These are phyloP conservation scores for Stegana nigrithorax DNA, from an alignment of 2,888 invertebrate species.

Conservation along the genomic window DNA sequence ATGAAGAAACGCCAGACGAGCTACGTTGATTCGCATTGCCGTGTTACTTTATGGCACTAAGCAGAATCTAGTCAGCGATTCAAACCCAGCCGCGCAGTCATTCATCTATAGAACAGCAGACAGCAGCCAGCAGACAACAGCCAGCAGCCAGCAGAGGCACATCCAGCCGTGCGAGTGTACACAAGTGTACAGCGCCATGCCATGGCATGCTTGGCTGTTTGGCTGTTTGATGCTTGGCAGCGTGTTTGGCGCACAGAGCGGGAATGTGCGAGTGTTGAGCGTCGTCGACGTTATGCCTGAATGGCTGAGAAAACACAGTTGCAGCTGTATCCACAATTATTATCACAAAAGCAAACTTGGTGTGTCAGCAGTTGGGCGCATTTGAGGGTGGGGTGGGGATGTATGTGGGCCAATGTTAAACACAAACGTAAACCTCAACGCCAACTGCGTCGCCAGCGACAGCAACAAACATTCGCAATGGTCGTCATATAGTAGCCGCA, in stretches of 20 bases:
- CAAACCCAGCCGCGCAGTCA: neutral
- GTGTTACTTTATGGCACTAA: too few relatives aligned
- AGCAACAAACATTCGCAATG: conserved; percentile 34
- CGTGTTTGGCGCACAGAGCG: too few relatives aligned
- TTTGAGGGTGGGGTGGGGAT: neutral
- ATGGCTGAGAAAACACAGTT: conserved; percentile 66
- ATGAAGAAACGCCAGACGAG: too few relatives aligned
- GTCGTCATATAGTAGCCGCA: conserved; percentile 33
- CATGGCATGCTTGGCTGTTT: too few relatives aligned
- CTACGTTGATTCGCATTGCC: too few relatives aligned
- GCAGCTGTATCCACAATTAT: conserved; percentile 65
- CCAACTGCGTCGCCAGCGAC: conserved; percentile 20
- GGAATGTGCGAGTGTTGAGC: too few relatives aligned
- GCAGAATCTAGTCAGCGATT: too few relatives aligned
- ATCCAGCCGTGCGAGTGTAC: too few relatives aligned
- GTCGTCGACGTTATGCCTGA: conserved; percentile 54
- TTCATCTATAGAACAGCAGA: neutral
- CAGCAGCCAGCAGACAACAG: neutral
- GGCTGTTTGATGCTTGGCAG: neutral
- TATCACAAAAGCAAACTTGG: conserved; percentile 63
- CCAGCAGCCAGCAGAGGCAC: too few relatives aligned
- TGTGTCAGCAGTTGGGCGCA: conserved; percentile 39
- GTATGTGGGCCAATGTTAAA: neutral
- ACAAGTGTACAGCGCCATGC: too few relatives aligned
- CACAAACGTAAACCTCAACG: conserved; percentile 17